Evolutionary conservation across 2,888 invertebrate genomes (phyloP).

Genomic region (Apotomis betuletana): DNA sequence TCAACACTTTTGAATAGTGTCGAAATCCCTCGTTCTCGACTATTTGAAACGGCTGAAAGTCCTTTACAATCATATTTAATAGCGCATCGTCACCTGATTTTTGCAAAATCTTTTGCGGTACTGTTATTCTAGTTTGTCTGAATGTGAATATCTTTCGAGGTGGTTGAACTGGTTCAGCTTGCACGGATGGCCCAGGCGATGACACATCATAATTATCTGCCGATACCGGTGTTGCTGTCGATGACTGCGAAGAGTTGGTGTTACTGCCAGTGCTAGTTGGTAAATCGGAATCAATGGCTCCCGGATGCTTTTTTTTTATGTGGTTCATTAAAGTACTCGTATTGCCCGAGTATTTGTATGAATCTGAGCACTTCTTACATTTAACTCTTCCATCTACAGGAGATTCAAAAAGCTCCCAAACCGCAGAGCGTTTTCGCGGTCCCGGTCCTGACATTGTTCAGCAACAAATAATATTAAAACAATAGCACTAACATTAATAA

Average conservation of each 20-base stretch:
- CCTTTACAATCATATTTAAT: slow-evolving; percentile 42
- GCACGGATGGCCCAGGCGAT: slow-evolving; percentile 8
- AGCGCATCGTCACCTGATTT: slow-evolving; percentile 43
- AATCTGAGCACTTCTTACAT: slow-evolving; percentile 44
- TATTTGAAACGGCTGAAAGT: slow-evolving; percentile 42
- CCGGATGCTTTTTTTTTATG: slow-evolving; percentile 44
- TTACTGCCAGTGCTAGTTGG: slow-evolving; percentile 34
- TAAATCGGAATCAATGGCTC: slow-evolving; percentile 37
- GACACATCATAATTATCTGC: slow-evolving; percentile 23
- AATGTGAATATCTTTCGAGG: slow-evolving; percentile 36
- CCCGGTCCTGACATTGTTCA: no score
- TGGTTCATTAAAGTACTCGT: slow-evolving; percentile 44
- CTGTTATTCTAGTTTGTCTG: slow-evolving; percentile 41
- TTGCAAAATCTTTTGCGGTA: slow-evolving; percentile 42
- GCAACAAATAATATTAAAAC: slow-evolving; percentile 20
- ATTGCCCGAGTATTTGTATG: slow-evolving; percentile 44
- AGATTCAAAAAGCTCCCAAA: slow-evolving; percentile 25
- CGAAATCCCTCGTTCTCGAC: slow-evolving; percentile 43
- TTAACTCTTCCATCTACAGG: slow-evolving; percentile 20
- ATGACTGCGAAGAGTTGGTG: slow-evolving; percentile 21
- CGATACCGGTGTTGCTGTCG: slow-evolving; percentile 16
- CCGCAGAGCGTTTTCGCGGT: no score
- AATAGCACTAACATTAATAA: slow-evolving; percentile 13
- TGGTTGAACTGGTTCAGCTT: slow-evolving; percentile 23
- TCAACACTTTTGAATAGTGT: slow-evolving; percentile 37